Conservation (phyloP, 2,888 invertebrate species). For the Microchrysa polita region DNA sequence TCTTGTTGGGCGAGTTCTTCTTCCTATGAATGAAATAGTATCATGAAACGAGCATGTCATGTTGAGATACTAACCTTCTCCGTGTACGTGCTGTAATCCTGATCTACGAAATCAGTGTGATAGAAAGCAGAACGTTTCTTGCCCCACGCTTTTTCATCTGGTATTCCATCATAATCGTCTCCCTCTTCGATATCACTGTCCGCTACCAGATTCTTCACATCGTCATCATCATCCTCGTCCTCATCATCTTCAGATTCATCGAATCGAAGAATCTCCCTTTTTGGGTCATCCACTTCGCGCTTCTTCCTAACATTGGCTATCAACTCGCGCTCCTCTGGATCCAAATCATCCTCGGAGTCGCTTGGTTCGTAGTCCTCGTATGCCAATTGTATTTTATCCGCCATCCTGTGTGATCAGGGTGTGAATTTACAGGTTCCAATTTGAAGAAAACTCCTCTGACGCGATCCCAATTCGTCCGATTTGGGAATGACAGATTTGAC, state of each 20-base stretch:
- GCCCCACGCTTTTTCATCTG: conserved; percentile 89
- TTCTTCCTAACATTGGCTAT: conserved; percentile 70
- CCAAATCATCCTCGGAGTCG: conserved; percentile 79
- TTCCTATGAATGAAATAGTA: conserved; percentile 61
- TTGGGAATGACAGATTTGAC: not conserved
- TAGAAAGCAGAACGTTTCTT: conserved; percentile 81
- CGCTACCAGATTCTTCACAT: conserved; percentile 82
- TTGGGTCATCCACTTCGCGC: conserved; percentile 66
- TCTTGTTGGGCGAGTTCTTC: conserved; percentile 81
- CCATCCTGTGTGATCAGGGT: conserved; percentile 51
- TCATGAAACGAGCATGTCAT: no score
- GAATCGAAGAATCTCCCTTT: conserved; percentile 74
- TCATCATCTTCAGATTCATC: conserved; percentile 62
- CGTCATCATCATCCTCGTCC: conserved; percentile 61
- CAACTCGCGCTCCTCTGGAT: conserved; percentile 71
- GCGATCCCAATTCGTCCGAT: no score
- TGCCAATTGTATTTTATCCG: conserved; percentile 57
- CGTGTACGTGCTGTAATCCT: conserved; percentile 72
- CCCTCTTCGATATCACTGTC: conserved; percentile 74
- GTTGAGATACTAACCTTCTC: conserved; percentile 54
- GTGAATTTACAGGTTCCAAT: not conserved
- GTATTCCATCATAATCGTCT: conserved; percentile 75
- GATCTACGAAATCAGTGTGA: conserved; percentile 88
- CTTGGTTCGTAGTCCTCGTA: conserved; percentile 71
- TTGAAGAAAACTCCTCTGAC: not conserved